These are phyloP conservation scores for Drosophila lacicola DNA, from an alignment of 2,888 invertebrate species.

Conservation along the genomic window DNA sequence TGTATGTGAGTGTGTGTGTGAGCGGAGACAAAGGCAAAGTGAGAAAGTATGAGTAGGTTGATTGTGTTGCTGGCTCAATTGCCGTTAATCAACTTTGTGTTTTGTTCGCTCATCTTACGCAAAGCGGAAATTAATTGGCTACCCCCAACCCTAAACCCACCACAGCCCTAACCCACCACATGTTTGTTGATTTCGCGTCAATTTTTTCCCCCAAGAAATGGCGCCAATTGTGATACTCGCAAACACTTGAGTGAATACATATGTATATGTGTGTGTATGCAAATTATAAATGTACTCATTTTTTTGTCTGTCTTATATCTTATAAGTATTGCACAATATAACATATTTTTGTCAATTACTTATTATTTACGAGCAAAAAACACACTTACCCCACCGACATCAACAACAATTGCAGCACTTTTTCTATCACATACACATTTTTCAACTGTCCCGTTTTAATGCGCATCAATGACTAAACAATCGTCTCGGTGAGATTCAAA, in stretches of 20 bases:
- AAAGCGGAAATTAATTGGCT: slow-evolving; percentile 75
- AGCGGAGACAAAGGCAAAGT: neutral
- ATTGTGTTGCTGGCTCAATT: slow-evolving; percentile 12
- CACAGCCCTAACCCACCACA: neutral
- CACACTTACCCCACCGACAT: too few relatives aligned
- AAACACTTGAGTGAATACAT: neutral
- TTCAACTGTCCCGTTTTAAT: neutral
- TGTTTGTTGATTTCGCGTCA: slow-evolving; percentile 5
- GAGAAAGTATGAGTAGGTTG: neutral
- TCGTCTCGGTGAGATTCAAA: neutral
- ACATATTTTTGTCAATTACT: slow-evolving; percentile 4
- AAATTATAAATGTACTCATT: slow-evolving; percentile 7
- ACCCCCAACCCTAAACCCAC: slow-evolving; percentile 5
- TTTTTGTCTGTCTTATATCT: neutral
- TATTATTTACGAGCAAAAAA: neutral
- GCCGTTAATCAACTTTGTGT: slow-evolving; percentile 72
- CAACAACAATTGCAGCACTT: neutral
- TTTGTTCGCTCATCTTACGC: slow-evolving; percentile 52
- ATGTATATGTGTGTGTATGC: neutral
- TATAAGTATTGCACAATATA: neutral
- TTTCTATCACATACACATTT: neutral
- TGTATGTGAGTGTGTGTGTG: slow-evolving; percentile 3
- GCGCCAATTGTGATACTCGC: slow-evolving; percentile 46
- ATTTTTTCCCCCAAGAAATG: slow-evolving; percentile 24
- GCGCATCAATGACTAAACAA: neutral